These are phyloP conservation scores for Neodiprion lecontei DNA, from an alignment of 1,140 invertebrate genomes.

Conservation along the genomic window DNA sequence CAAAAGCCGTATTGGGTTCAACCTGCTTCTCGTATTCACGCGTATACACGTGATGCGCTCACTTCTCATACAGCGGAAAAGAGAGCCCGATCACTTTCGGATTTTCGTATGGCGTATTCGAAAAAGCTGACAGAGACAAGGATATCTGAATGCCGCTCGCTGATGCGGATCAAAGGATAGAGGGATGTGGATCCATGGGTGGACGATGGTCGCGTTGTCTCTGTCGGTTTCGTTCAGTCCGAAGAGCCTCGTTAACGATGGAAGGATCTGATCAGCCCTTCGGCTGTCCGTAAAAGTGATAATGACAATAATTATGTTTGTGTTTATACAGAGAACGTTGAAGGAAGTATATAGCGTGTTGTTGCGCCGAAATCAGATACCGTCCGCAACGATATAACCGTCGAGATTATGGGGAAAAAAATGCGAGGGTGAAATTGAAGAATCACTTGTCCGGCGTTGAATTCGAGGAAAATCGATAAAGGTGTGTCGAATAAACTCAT, in stretches of 20 bases:
- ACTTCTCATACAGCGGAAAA: neutral
- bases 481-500: too few species aligned
- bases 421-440: neutral
- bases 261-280: neutral
- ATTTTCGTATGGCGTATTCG: too few species aligned
- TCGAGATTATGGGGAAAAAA: neutral
- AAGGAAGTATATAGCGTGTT: neutral
- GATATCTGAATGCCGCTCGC: too few species aligned
- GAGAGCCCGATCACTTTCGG: neutral
- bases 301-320: neutral
- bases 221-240: too few species aligned
- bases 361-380: slow-evolving; percentile 3
- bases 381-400: neutral
- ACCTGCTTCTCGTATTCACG: slow-evolving; percentile 10
- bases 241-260: too few species aligned
- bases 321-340: neutral
- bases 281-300: neutral
- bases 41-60: slow-evolving; percentile 1
- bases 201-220: too few species aligned
- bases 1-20: neutral
- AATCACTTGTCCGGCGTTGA: neutral
- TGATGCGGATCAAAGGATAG: too few species aligned
- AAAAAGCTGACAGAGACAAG: too few species aligned
- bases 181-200: too few species aligned
- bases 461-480: neutral